Evolutionary conservation across 1,140 invertebrate species (phyloP), one percentile per base, ranked within the genome.

Genomic region (Drosophila mayri): DNA sequence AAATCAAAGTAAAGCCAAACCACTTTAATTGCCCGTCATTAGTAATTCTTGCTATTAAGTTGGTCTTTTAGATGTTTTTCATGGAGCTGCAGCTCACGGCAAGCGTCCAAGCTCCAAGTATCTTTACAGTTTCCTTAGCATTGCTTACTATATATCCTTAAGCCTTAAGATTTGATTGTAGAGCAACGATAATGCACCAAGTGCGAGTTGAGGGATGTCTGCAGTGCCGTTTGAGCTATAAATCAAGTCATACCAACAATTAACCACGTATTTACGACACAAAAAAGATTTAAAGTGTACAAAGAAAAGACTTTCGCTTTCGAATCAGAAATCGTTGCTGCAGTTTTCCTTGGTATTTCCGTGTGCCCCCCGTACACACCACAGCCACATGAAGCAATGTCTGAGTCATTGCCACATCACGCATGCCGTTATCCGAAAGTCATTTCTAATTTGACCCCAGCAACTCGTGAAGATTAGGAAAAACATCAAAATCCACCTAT

Each of bases 281-380:
- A 67, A 44, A 30, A 43, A 52, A 60, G 38, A 41, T 14, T 32
- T 38, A 11, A 16, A 38, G 14, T 60, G 35, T 60, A 22, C 22
- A 12, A 30, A 52, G 46, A 63, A 65, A 66, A 65, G 28, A 65
- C 46, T 68, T 68, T 68, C 66, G 66, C 61, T 65, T 65, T 65
- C 40, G 37, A 65, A 57, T 14, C 49, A 47, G 16, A 32, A 50
- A 25, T 12, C 54, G 7, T 28, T 41, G 38, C 35, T 65, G 65
- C 55, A 65, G 55, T 64, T 68, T 65, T 65, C 37, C 20, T 35
- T 32, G 35, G 44, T 41, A 41, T 65, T 67, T 64, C 44, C 35
- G 28, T 35, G 20, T 41, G 35, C 20, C 20, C n/a, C 40, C 38
- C 38, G 8, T 41, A n/a, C 40, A 10, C n/a, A 22, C 22, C n/a